These are phyloP conservation scores for Archivesica marissinica DNA, from an alignment of 1,140 invertebrate species.

Conservation along the genomic window DNA sequence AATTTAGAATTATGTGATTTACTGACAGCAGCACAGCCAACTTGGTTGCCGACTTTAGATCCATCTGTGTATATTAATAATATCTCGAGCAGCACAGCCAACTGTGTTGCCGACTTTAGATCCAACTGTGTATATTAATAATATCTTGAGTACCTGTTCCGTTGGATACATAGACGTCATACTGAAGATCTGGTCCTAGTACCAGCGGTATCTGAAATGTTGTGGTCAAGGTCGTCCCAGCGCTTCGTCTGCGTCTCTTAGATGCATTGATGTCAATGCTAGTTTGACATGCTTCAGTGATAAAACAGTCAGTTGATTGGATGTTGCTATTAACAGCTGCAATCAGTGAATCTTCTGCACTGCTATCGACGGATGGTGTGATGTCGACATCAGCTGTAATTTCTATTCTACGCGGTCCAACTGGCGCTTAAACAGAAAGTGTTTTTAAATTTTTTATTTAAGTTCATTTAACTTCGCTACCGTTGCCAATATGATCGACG, in stretches of 20 bases:
- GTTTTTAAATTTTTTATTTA: no score
- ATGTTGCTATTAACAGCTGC: not conserved
- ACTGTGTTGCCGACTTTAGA: no score
- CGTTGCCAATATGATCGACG: no score
- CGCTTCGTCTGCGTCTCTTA: no score
- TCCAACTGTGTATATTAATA: no score
- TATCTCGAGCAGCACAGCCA: no score
- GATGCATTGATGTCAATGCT: not conserved
- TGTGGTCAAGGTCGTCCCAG: not conserved
- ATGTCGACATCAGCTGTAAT: not conserved
- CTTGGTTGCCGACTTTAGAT: no score
- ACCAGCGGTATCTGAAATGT: not conserved
- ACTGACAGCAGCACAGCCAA: no score
- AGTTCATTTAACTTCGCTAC: no score
- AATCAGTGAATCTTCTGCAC: not conserved
- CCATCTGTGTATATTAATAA: no score
- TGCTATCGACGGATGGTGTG: not conserved
- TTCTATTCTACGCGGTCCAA: not conserved
- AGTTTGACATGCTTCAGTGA: not conserved
- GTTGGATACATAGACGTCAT: not conserved
- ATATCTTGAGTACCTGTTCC: conserved; percentile 2
- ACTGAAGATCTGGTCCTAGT: not conserved
- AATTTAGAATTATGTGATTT: no score
- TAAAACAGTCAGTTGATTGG: not conserved
- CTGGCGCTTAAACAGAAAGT: not conserved